Evolutionary conservation across 2,888 invertebrate genomes (phyloP), one percentile per base, ranked within the genome.

Genomic region (Margaritifera margaritifera): DNA sequence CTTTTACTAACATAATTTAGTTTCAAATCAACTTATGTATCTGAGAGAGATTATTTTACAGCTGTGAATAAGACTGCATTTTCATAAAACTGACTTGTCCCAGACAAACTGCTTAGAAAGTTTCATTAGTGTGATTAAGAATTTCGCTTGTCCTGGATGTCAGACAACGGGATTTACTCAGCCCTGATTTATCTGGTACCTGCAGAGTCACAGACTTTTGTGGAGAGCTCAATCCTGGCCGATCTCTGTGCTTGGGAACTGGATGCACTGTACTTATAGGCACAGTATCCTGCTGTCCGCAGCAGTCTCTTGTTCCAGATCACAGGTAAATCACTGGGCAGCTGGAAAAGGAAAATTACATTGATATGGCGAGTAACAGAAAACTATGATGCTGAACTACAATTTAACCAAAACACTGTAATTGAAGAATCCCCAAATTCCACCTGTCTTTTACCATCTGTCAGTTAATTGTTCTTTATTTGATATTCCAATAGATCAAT

Each of bases 251-350:
- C 42, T 8, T 58, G 66, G 8, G 91, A 90, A 58, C 94, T 70
- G 25, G 69, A 73, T 4, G 87, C 84, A 73, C 87, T 87, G n/a
- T 74, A 72, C 69, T 80, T 83, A 80, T 92, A 92, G 71, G 89
- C 91, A 88, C 93, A 93, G 74, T 90, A 92, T 11, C 94, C 98
- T 24, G 97, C 97, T 6, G 97, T 96, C 81, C 93, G 94, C 64
- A 93, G 92, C 81, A 98, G 91, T 71, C 95, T 93, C 15, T 93
- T 92, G 84, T 95, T 97, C 97, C 97, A 98, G 24, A 92, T 91
- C 0, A 97, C 91, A 1, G 91, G 90, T 87, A 94, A 90, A 71
- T 94, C 93, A 1, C 91, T 89, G 6, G 95, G 93, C 42, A 97
- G 89, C 68, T 90, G 78, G 51, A 79, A 74, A 51, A 42, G 22